A percentile compares a stretch with the other conserved stretches of the same genome.
These are phyloP conservation scores for Cordilura impudica DNA, from an alignment of 2,888 invertebrate species.

Conservation along the genomic window DNA sequence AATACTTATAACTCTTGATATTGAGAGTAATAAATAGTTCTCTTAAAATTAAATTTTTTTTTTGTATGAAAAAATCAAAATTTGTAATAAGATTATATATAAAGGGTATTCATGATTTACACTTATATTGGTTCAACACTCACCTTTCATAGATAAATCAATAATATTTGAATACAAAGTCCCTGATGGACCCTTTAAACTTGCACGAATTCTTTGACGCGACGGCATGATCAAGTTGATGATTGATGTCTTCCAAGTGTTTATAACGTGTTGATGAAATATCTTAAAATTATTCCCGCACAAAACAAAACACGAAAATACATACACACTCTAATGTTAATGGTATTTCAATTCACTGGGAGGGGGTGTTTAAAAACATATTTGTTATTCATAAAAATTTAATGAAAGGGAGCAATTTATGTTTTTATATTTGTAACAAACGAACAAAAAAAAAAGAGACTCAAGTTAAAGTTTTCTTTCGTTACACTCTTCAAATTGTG, in stretches of 20 bases:
- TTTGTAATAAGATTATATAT: no score
- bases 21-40: no score
- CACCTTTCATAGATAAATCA: constrained; percentile 74
- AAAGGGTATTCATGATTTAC: no score
- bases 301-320: no score
- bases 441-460: neutral
- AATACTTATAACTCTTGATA: no score
- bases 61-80: no score
- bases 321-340: neutral
- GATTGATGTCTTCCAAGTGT: neutral
- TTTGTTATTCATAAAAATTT: neutral
- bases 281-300: neutral
- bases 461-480: neutral
- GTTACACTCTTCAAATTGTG: neutral
- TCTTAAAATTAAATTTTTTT: no score
- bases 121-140: no score
- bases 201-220: neutral
- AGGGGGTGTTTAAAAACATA: neutral
- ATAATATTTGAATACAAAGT: constrained; percentile 66
- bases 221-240: constrained; percentile 47
- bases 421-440: neutral
- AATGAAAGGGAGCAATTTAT: neutral
- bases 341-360: neutral
- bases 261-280: neutral
- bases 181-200: neutral